Conservation (phyloP, 2,797 vertebrate species). For the Spinus pinus region DNA sequence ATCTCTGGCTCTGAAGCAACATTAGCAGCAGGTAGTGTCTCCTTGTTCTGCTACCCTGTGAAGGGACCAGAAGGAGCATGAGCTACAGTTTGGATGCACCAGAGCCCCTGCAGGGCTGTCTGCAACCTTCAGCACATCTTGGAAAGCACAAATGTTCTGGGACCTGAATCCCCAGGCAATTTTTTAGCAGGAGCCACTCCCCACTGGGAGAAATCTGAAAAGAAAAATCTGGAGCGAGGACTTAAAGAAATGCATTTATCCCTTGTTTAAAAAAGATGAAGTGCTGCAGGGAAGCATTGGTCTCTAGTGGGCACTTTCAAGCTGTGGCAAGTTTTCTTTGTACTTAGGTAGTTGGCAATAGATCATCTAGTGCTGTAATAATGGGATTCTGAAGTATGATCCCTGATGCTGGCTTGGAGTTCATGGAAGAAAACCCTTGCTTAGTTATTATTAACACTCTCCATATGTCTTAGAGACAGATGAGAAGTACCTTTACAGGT, state of each 20-base stretch:
- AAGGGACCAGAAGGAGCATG: neutral
- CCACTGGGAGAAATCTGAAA: neutral
- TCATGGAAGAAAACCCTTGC: neutral
- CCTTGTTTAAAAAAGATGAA: slow-evolving; percentile 1
- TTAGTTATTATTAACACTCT: neutral
- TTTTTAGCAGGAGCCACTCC: neutral
- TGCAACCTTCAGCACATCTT: neutral
- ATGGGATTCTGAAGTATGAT: neutral
- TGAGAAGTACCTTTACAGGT: neutral
- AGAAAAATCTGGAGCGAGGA: neutral
- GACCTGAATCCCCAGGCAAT: neutral
- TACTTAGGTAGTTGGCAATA: neutral
- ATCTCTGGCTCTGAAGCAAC: neutral
- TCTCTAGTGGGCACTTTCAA: neutral
- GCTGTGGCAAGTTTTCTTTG: neutral
- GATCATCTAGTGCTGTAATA: slow-evolving; percentile 17
- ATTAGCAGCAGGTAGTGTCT: neutral
- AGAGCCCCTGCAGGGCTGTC: neutral
- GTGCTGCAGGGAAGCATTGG: neutral
- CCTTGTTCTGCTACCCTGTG: neutral
- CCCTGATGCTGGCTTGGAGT: neutral
- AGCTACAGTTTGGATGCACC: neutral
- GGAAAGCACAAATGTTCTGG: neutral
- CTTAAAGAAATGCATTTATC: neutral
- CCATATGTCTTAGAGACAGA: neutral